Percentiles rank a stretch among this genome's conserved stretches.
phyloP scores from a whole-genome alignment of 2,113 vertebrate genomes.

The Gymnorhina tibicen region DNA sequence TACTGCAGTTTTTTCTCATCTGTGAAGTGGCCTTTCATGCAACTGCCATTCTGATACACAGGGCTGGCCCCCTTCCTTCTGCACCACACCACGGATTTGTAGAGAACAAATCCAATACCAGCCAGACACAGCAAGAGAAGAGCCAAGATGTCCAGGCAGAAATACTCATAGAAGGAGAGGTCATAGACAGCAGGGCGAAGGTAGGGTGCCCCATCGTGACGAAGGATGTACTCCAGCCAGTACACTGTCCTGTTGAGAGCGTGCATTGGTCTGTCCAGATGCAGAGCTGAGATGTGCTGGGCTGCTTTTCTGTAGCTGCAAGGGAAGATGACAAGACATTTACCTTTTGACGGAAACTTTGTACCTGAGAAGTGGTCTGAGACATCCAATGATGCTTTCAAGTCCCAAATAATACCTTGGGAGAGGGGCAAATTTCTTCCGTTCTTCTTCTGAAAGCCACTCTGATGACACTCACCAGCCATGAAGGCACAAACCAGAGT shows the following conservation, averaged over 20 bases:
- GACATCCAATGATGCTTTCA: background rate
- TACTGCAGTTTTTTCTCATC: conserved; percentile 59
- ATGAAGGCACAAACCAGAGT: background rate
- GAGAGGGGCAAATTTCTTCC: background rate
- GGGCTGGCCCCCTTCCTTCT: background rate
- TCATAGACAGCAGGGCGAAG: conserved; percentile 59
- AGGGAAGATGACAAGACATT: background rate
- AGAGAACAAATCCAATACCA: background rate
- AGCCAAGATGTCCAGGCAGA: conserved; percentile 62
- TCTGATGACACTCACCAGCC: background rate
- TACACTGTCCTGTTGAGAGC: conserved; percentile 68
- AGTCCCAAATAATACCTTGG: background rate
- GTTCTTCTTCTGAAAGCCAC: background rate
- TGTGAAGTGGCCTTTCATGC: conserved; percentile 36
- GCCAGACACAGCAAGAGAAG: conserved; percentile 21
- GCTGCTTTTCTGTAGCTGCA: conserved; percentile 61
- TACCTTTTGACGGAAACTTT: background rate
- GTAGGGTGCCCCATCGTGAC: conserved; percentile 12
- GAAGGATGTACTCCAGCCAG: conserved; percentile 68
- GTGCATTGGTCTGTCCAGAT: conserved; percentile 48
- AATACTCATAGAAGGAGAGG: conserved; percentile 55
- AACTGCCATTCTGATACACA: conserved; percentile 24
- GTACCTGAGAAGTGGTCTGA: background rate
- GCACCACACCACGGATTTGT: conserved; percentile 31
- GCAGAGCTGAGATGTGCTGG: conserved; percentile 51